A percentile compares a stretch with the other conserved stretches of the same genome.
Evolutionary conservation across 2,797 vertebrate genomes (phyloP).

Genomic region (Enteromius treurensis): DNA sequence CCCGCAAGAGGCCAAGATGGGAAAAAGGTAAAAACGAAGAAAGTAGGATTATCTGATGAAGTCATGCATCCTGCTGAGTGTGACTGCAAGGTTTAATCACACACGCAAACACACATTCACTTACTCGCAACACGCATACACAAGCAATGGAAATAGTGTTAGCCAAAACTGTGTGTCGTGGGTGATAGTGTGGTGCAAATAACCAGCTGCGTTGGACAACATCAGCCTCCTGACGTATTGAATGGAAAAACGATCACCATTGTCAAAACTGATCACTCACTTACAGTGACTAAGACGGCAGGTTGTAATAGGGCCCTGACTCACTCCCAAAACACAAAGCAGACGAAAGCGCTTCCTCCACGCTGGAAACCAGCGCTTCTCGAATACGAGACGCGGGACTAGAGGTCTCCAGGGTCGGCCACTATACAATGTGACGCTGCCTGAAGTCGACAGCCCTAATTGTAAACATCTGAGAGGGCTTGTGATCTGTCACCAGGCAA

Average conservation of each 20-base stretch:
- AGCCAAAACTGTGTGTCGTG: constrained; percentile 13
- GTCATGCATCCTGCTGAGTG: constrained; percentile 66
- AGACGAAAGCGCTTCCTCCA: constrained; percentile 14
- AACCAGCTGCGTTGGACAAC: constrained; percentile 43
- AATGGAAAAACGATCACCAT: constrained; percentile 15
- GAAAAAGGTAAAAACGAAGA: constrained; percentile 9
- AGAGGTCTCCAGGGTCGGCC: constrained; percentile 51
- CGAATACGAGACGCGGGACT: constrained; percentile 50
- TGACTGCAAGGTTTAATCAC: constrained; percentile 57
- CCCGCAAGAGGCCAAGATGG: neutral
- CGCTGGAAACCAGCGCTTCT: constrained; percentile 29
- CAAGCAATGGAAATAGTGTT: neutral
- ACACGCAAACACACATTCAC: constrained; percentile 52
- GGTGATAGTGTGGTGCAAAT: constrained; percentile 26
- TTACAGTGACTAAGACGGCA: constrained; percentile 14
- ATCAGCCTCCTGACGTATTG: constrained; percentile 8
- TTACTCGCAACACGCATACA: constrained; percentile 48
- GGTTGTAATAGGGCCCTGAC: constrained; percentile 30
- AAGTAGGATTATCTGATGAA: constrained; percentile 67
- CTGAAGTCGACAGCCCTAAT: constrained; percentile 74
- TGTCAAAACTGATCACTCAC: constrained; percentile 43
- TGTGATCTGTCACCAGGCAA: constrained; percentile 57
- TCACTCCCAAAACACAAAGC: constrained; percentile 43
- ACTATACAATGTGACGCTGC: constrained; percentile 69
- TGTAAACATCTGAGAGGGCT: constrained; percentile 75